Conservation (phyloP, 2,888 invertebrate genomes). For the Entomobrya proxima region DNA sequence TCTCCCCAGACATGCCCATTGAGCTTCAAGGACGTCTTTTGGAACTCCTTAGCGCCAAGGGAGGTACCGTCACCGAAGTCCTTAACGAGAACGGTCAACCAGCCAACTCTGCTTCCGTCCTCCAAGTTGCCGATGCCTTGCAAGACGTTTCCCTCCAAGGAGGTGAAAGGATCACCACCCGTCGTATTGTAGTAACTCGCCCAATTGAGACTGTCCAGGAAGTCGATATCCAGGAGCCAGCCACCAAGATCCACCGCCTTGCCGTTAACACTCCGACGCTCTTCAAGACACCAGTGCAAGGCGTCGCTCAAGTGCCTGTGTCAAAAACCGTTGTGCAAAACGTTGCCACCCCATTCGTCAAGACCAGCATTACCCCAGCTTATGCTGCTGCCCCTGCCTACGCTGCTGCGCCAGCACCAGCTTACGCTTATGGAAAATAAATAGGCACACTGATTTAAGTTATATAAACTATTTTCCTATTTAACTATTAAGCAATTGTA, state of each 20-base stretch:
- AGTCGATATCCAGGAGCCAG: slow-evolving; percentile 80
- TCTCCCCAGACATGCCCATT: slow-evolving; percentile 73
- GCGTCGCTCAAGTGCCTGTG: slow-evolving; percentile 77
- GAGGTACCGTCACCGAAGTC: slow-evolving; percentile 78
- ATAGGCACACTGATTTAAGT: slow-evolving; percentile 43
- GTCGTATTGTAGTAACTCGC: slow-evolving; percentile 82
- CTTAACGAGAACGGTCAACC: slow-evolving; percentile 77
- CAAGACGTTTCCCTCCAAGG: slow-evolving; percentile 79
- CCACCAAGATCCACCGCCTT: slow-evolving; percentile 81
- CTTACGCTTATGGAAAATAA: slow-evolving; percentile 16
- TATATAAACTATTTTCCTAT: slow-evolving; percentile 54
- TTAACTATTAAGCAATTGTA: slow-evolving; percentile 48
- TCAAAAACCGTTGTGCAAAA: slow-evolving; percentile 69
- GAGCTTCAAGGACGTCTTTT: slow-evolving; percentile 79
- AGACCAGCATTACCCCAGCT: slow-evolving; percentile 64
- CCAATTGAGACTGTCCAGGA: slow-evolving; percentile 82
- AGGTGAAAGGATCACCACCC: slow-evolving; percentile 81
- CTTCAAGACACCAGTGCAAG: slow-evolving; percentile 79
- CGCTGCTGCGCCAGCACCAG: slow-evolving; percentile 58
- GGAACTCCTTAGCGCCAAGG: slow-evolving; percentile 79
- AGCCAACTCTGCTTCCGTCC: slow-evolving; percentile 77
- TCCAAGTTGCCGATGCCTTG: slow-evolving; percentile 80
- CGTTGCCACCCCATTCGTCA: slow-evolving; percentile 73
- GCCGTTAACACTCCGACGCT: slow-evolving; percentile 81
- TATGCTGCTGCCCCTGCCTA: slow-evolving; percentile 45